These are phyloP conservation scores for Gymnothorax reevesii DNA, from an alignment of 2,797 vertebrate genomes.

Conservation along the genomic window DNA sequence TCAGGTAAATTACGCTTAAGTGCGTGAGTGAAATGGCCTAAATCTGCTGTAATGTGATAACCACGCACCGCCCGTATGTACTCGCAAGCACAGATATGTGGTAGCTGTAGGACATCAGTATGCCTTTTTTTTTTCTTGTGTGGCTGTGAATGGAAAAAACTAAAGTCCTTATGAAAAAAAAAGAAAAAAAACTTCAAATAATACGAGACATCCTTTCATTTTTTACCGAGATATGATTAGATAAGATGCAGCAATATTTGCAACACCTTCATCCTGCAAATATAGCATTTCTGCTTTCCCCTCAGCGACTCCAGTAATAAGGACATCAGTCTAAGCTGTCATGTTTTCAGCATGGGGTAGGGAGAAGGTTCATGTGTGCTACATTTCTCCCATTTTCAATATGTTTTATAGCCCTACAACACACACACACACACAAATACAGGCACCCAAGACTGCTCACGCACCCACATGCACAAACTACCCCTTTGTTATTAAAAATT, in stretches of 20 bases:
- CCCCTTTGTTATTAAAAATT: neutral
- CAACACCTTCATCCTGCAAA: slow-evolving; percentile 13
- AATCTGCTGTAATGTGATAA: neutral
- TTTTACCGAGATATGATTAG: slow-evolving; percentile 1
- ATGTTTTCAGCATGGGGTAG: neutral
- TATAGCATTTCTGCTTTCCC: neutral
- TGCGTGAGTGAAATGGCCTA: neutral
- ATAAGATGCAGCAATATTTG: slow-evolving; percentile 11
- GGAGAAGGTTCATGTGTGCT: neutral
- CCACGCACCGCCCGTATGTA: neutral
- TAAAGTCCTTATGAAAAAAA: neutral
- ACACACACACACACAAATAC: neutral
- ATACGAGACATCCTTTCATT: neutral
- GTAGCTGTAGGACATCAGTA: neutral
- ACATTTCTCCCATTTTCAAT: neutral
- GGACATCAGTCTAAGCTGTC: slow-evolving; percentile 27
- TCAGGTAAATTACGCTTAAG: neutral
- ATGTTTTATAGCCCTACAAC: neutral
- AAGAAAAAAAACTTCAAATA: neutral
- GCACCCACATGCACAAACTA: neutral
- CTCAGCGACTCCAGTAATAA: neutral
- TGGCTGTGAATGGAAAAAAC: neutral
- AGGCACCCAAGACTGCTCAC: neutral
- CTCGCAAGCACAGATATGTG: neutral
- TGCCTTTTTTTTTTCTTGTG: neutral